Base-by-base conservation (phyloP, 1,140 invertebrate genomes). In the Frieseomelitta varia region DNA sequence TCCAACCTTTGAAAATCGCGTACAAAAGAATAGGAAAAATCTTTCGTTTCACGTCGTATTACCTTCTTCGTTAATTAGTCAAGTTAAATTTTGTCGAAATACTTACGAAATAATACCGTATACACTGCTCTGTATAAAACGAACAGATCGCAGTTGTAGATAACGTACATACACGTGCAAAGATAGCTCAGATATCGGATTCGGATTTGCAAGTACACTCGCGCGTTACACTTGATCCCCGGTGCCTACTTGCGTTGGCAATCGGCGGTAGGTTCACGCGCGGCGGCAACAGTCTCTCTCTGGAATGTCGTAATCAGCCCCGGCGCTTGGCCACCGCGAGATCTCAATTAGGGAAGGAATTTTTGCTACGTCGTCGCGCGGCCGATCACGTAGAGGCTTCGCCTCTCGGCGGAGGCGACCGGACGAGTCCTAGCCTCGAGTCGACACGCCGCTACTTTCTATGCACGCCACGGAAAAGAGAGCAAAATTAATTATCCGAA, bases 311-410 rank as follows among this genome's bases (percentile, higher is more conserved):
- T 76, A 78, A 83, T 78, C 81, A 69, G 81, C 53, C 74, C 53
- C n/a, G 63, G 30, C 81, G 53, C 53, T 76, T 55, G 71, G 34
- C 65, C 74, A 78, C 74, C 34, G 61, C 63, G 81, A 69, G 65
- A 68, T 83, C 74, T 83, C 65, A 83, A 83, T 83, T 68, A 68
- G 81, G 65, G n/a, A 53, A 77, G 74, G 74, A 77, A 77, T 77
- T 77, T 83, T 83, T 69, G 58, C 51, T 30, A 63, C 77, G 77
- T 79, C 77, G 39, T 79, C 77, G 39, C 21, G 17, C 39, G 39
- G 76, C 6, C 61, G 63, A 78, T 75, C 73, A 14, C 73, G 73
- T 14, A n/a, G n/a, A n/a, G n/a, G 55, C 53, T 34, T 30, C 53
- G 27, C 30, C 27, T n/a, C 58, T 30, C 34, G 67, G 27, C 34